Base-by-base conservation (phyloP, 2,113 vertebrate genomes). In the Sturnus vulgaris region DNA sequence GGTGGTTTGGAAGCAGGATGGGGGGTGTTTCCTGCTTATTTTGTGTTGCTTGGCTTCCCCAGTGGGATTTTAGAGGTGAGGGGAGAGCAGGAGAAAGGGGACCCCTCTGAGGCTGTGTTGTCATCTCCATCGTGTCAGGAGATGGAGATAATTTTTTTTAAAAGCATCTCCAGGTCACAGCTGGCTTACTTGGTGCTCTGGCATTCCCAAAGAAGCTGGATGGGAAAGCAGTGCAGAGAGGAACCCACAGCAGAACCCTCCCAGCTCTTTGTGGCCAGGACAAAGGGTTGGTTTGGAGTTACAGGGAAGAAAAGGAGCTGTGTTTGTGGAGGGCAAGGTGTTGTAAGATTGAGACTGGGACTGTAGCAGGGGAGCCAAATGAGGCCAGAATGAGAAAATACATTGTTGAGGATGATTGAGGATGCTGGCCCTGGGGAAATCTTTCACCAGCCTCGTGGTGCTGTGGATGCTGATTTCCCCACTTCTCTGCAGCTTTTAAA, bases 211-310 rank as follows among this genome's bases (percentile, higher is more conserved):
- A 52, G 70, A 33, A 70, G 19, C 33, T 12, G 37, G 37, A 37
- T 76, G 73, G 75, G 66, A 82, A 86, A 75, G 18, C 0, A 0
- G 18, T 6, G 14, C 16, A 7, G 44, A 28, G 56, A 46, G 53
- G 71, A 93, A 83, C 47, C 47, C 7, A 1, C 33, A 33, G 71
- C 8, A 10, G 64, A 64, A 88, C 56, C 24, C 22, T 68, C 15
- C 1, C 5, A 10, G 78, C 56, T 64, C 59, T 88, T 92, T 92
- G 44, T 95, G 75, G 56, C 70, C 0, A 1, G 42, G 78, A 90
- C 89, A 95, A 91, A 91, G 76, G 47, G 31, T 5, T 64, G 78
- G 86, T 94, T 93, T 94, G 93, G 56, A 93, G 69, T 95, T 95
- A 69, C 75, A 81, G 31, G 42, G 57, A 59, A 85, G 73, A 65